Conservation (phyloP, 2,888 invertebrate genomes). For the Chorisops tibialis region DNA sequence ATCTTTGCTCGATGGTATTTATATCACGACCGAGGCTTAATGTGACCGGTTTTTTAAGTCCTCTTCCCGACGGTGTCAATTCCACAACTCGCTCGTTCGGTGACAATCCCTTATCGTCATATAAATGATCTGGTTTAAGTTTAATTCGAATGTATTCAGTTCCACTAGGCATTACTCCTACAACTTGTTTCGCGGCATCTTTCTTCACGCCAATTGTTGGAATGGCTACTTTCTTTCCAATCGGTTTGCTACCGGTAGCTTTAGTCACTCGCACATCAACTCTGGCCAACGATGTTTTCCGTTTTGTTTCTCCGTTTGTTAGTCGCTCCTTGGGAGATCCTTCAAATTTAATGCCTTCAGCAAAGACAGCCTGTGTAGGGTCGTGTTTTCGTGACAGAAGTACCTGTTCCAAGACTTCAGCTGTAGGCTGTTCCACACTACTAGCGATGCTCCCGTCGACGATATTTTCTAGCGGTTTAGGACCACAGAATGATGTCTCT, state of each 20-base stretch:
- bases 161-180: conserved; percentile 49
- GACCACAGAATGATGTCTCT: conserved; percentile 88
- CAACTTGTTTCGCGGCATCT: conserved; percentile 38
- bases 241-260: conserved; percentile 7
- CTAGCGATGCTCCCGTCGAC: conserved; percentile 55
- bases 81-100: conserved; percentile 48
- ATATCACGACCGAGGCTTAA: conserved; percentile 56
- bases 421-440: conserved; percentile 53
- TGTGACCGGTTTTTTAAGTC: conserved; percentile 58
- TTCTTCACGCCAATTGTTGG: conserved; percentile 10
- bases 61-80: conserved; percentile 40
- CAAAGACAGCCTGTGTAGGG: conserved; percentile 62
- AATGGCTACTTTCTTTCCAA: conserved; percentile 19
- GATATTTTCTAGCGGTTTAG: conserved; percentile 64
- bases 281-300: conserved; percentile 26
- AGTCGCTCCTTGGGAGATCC: conserved; percentile 43
- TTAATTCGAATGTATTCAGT: conserved; percentile 64
- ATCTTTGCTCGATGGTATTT: conserved; percentile 48
- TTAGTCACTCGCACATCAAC: conserved; percentile 37
- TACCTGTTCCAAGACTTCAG: conserved; percentile 58
- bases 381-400: conserved; percentile 62
- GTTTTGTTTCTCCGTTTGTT: conserved; percentile 41
- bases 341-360: conserved; percentile 60
- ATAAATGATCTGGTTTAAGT: conserved; percentile 71
- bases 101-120: conserved; percentile 58